Conservation (phyloP, 2,888 invertebrate genomes). For the Drosophila mercatorum region DNA sequence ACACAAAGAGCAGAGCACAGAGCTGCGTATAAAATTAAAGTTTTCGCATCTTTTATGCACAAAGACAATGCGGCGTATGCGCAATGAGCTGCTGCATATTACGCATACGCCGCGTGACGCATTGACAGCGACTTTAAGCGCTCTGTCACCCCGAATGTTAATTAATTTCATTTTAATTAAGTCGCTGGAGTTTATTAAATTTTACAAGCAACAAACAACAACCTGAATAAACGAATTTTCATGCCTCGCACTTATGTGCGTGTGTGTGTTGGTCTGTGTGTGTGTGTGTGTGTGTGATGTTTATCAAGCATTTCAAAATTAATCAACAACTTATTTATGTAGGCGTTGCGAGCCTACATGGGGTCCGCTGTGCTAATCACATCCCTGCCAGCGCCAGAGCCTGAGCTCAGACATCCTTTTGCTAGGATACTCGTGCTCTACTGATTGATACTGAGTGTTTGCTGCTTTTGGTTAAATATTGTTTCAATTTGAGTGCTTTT, state of each 20-base stretch:
- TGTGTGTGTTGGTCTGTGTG: not conserved
- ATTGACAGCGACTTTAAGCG: conserved; percentile 31
- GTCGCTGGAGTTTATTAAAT: conserved; percentile 57
- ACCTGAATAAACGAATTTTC: conserved; percentile 19
- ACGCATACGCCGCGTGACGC: conserved; percentile 44
- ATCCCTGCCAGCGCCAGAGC: conserved; percentile 27
- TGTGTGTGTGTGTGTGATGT: not conserved
- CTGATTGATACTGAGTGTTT: not conserved
- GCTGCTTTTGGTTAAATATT: not conserved
- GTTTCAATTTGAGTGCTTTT: not conserved
- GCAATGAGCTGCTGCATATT: conserved; percentile 53
- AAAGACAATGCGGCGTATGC: conserved; percentile 62
- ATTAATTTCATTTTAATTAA: conserved; percentile 75
- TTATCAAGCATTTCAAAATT: conserved; percentile 60
- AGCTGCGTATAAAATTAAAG: conserved; percentile 53
- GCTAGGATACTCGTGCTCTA: not conserved
- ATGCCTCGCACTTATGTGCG: not conserved
- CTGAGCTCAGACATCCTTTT: conserved; percentile 5
- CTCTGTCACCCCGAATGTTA: conserved; percentile 36
- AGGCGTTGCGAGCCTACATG: conserved; percentile 31
- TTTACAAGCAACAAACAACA: conserved; percentile 39
- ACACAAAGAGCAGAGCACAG: conserved; percentile 36
- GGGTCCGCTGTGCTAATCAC: conserved; percentile 11
- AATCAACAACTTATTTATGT: conserved; percentile 70
- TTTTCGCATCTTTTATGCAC: conserved; percentile 44